These are phyloP conservation scores for Eptatretus atami DNA, from an alignment of 2,797 vertebrate genomes.

Conservation along the genomic window DNA sequence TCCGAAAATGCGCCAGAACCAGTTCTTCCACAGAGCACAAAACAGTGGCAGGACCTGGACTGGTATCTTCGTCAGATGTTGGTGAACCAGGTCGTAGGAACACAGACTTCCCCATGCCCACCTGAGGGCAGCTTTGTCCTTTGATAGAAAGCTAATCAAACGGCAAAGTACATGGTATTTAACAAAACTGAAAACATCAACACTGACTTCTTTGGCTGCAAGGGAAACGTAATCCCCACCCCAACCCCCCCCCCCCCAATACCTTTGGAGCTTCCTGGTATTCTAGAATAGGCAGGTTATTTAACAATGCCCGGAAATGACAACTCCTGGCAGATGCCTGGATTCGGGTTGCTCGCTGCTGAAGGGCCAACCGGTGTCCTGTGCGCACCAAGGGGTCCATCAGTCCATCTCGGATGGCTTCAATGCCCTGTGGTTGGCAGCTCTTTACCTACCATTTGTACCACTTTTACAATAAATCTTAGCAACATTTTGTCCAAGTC, in stretches of 20 bases:
- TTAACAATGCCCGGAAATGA: constrained; percentile 21
- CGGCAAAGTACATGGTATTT: no score
- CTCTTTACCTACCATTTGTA: no score
- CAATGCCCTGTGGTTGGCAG: constrained; percentile 21
- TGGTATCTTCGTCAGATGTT: constrained; percentile 12
- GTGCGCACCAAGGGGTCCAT: constrained; percentile 44
- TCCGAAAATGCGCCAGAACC: constrained; percentile 37
- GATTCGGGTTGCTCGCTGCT: constrained; percentile 47
- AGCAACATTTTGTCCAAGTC: no score
- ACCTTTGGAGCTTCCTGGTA: constrained; percentile 48
- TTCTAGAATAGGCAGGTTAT: constrained; percentile 22
- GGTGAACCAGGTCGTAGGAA: constrained; percentile 22
- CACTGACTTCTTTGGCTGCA: neutral
- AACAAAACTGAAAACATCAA: neutral
- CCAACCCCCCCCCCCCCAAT: constrained; percentile 10
- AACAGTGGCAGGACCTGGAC: constrained; percentile 15
- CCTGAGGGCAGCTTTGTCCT: constrained; percentile 60
- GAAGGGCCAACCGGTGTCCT: constrained; percentile 44
- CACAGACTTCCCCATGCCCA: constrained; percentile 40
- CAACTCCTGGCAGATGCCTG: constrained; percentile 32
- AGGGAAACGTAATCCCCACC: neutral
- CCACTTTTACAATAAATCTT: no score
- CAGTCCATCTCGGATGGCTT: constrained; percentile 32
- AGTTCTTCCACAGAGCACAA: constrained; percentile 82
- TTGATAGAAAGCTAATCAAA: constrained; percentile 44